Conservation (phyloP, 2,113 vertebrate genomes). For the Corythaeola cristata region DNA sequence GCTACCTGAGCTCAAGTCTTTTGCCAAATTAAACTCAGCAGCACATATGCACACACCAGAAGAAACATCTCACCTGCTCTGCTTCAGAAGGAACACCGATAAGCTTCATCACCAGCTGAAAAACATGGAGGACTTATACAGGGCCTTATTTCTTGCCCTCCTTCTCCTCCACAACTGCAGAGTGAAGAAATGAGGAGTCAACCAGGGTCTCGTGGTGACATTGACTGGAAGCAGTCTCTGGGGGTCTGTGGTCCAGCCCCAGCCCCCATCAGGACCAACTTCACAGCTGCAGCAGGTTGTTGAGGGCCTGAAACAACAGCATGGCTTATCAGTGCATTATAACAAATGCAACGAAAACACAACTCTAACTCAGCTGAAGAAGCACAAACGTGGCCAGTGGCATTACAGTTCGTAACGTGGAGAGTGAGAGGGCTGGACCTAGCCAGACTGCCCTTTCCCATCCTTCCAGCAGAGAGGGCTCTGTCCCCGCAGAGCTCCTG, state of each 20-base stretch:
- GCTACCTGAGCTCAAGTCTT: not conserved
- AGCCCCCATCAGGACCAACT: not conserved
- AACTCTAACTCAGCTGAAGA: fast-evolving
- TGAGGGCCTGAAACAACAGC: not conserved
- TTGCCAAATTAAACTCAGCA: not conserved
- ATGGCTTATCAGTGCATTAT: not conserved
- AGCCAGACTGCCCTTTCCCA: not conserved
- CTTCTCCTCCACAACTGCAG: not conserved
- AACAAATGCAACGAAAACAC: not conserved
- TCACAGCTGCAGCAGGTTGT: not conserved
- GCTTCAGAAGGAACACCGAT: fast-evolving
- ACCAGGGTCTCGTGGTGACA: fast-evolving
- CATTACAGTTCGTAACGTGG: not conserved
- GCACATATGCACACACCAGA: not conserved
- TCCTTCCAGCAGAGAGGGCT: not conserved
- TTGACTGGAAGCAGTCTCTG: not conserved
- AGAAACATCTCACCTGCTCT: not conserved
- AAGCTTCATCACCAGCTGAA: not conserved
- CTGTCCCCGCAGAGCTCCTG: not conserved
- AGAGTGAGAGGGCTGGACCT: not conserved
- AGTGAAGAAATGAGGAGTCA: not conserved
- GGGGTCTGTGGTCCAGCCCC: not conserved
- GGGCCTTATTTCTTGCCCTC: not conserved
- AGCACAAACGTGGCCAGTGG: not conserved
- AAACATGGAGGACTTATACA: not conserved